phyloP scores from a whole-genome alignment of 2,797 vertebrate genomes.

The Lacerta viridis region DNA sequence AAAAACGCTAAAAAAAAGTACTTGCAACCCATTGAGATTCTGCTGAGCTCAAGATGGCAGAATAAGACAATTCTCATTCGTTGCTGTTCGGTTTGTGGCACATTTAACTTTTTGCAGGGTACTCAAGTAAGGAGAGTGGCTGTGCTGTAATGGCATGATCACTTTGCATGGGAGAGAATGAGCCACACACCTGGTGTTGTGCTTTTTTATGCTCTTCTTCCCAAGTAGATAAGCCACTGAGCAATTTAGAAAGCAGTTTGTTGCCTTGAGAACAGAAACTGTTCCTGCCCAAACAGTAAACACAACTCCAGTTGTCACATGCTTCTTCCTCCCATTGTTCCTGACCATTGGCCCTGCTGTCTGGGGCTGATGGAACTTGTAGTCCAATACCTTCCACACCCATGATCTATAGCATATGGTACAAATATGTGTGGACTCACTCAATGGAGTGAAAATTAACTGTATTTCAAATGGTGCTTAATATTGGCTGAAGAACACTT shows the following conservation, averaged over 20 bases:
- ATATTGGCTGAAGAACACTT: background rate
- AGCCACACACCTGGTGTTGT: background rate
- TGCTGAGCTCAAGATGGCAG: background rate
- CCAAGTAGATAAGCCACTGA: background rate
- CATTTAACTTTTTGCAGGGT: background rate
- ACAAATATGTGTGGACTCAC: no score
- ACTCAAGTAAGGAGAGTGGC: background rate
- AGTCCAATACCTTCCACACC: no score
- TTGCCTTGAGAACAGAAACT: background rate
- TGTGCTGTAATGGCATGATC: background rate
- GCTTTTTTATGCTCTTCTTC: background rate
- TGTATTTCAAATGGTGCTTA: background rate
- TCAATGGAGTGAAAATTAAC: background rate
- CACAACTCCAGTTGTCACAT: background rate
- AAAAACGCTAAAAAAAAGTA: no score
- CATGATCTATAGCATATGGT: no score
- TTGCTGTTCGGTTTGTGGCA: background rate
- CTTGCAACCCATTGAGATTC: background rate
- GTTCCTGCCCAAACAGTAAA: background rate
- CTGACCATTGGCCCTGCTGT: no score
- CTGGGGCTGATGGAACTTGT: no score
- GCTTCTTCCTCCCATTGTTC: background rate
- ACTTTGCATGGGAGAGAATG: background rate
- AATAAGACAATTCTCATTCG: background rate
- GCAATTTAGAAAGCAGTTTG: constrained; percentile 3